Evolutionary conservation across 2,113 vertebrate species (phyloP).

Genomic region (Aythya baeri): DNA sequence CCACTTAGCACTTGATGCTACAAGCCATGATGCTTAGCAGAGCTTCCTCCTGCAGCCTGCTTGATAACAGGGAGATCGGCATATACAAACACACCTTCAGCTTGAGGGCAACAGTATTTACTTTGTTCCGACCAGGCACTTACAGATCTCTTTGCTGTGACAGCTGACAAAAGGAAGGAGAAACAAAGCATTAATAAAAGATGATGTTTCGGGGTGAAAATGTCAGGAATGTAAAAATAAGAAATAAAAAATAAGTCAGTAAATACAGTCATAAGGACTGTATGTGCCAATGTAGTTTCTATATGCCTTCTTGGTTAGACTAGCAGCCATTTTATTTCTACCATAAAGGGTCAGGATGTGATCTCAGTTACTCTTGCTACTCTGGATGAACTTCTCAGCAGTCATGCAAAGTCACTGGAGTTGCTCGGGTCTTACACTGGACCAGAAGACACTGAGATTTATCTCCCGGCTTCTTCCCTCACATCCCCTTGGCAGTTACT

Average conservation of each 20-base stretch:
- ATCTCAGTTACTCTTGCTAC: background rate
- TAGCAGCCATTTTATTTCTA: conserved; percentile 16
- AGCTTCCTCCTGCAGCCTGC: conserved; percentile 17
- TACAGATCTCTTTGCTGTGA: background rate
- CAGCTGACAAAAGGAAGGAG: background rate
- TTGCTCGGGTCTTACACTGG: background rate
- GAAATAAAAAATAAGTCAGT: background rate
- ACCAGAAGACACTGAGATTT: background rate
- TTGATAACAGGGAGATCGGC: conserved; percentile 14
- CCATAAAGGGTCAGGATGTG: background rate
- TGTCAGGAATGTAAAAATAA: background rate
- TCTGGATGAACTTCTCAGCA: background rate
- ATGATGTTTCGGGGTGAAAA: background rate
- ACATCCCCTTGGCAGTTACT: background rate
- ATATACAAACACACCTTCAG: background rate
- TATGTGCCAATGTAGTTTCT: background rate
- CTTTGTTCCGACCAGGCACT: conserved; percentile 12
- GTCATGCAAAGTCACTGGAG: background rate
- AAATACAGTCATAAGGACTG: background rate
- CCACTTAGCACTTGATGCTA: conserved; percentile 21
- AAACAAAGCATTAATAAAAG: conserved; percentile 1
- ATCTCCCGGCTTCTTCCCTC: background rate
- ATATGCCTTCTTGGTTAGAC: background rate
- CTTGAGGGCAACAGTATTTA: background rate
- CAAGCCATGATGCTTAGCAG: background rate